Percentiles rank a stretch among this genome's conserved stretches.
phyloP scores from a whole-genome alignment of 1,140 invertebrate genomes.

The Ceratina calcarata region DNA sequence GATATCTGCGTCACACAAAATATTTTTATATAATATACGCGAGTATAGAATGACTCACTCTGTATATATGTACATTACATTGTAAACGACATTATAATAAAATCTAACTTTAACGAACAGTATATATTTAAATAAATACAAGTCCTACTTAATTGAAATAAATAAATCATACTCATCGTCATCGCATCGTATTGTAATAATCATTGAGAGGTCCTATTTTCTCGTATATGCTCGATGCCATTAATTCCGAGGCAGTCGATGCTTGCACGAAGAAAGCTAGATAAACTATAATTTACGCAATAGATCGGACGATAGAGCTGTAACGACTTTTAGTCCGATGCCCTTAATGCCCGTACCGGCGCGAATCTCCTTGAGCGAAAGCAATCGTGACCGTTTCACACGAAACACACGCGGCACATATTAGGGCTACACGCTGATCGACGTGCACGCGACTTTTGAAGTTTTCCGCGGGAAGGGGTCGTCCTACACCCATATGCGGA shows the following conservation, averaged over 20 bases:
- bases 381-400: constrained; percentile 57
- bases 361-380: constrained; percentile 64
- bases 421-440: constrained; percentile 58
- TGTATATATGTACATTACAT: background rate
- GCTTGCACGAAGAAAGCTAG: constrained; percentile 52
- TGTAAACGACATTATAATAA: background rate
- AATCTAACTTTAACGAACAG: background rate
- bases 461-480: constrained; percentile 61
- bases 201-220: background rate
- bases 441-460: constrained; percentile 67
- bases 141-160: no score
- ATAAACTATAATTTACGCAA: constrained; percentile 50
- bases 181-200: background rate
- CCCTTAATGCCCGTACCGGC: constrained; percentile 56
- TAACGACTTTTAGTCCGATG: constrained; percentile 60
- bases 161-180: no score
- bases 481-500: constrained; percentile 35
- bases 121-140: no score
- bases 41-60: background rate
- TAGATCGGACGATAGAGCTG: constrained; percentile 53
- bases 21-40: constrained; percentile 1
- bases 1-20: background rate
- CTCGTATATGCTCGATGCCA: background rate
- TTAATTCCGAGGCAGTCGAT: constrained; percentile 26
- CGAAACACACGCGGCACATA: constrained; percentile 49